Conservation (phyloP, 1,140 invertebrate genomes). For the Callitettix versicolor region DNA sequence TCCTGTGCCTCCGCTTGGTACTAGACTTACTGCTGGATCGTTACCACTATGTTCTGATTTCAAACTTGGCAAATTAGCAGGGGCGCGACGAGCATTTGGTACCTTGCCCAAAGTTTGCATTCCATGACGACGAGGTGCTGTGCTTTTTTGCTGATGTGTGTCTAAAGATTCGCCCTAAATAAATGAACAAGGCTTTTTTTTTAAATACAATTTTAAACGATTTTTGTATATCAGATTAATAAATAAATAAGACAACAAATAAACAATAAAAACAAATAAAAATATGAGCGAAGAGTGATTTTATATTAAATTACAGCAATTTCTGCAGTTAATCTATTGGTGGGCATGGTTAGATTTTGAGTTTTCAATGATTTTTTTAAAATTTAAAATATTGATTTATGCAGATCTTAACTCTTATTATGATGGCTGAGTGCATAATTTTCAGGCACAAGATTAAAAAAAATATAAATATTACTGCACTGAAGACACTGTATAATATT, state of each 20-base stretch:
- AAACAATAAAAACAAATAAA: not conserved
- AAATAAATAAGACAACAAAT: too few relatives aligned
- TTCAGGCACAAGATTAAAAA: too few relatives aligned
- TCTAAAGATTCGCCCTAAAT: conserved; percentile 77
- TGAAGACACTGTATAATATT: too few relatives aligned
- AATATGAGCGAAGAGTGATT: not conserved
- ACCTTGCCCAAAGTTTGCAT: conserved; percentile 98
- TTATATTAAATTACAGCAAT: too few relatives aligned
- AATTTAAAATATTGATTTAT: too few relatives aligned
- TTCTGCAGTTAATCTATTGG: too few relatives aligned
- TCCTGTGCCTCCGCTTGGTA: conserved; percentile 61
- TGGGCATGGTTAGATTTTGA: too few relatives aligned
- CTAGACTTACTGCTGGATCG: conserved; percentile 60
- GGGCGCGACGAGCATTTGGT: conserved; percentile 85
- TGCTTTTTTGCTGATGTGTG: conserved; percentile 75
- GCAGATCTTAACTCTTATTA: too few relatives aligned
- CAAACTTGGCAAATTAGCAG: conserved; percentile 92
- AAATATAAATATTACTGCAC: too few relatives aligned
- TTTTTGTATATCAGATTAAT: not conserved
- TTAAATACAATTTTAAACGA: not conserved
- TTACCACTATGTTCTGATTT: conserved; percentile 82
- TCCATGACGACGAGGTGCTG: conserved; percentile 78
- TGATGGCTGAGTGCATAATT: too few relatives aligned
- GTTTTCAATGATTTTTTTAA: too few relatives aligned
- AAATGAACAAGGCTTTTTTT: too few relatives aligned